A percentile compares a stretch with the other conserved stretches of the same genome.
phyloP scores from a whole-genome alignment of 2,113 vertebrate genomes.

The Phrynosoma blainvillii region DNA sequence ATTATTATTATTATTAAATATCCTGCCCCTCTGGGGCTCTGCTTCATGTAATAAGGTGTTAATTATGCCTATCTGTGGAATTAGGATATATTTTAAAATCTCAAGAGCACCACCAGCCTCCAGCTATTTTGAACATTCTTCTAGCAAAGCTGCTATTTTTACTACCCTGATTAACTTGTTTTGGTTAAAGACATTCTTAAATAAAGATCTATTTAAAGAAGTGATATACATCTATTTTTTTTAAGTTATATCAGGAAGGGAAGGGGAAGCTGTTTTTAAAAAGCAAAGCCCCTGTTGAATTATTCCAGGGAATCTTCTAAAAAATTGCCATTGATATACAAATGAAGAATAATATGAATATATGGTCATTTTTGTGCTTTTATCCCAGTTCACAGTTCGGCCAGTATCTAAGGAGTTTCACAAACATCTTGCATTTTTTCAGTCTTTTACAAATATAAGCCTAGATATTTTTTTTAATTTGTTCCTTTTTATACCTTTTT shows the following conservation, averaged over 20 bases:
- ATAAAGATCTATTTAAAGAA: not conserved
- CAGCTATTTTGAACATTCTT: not conserved
- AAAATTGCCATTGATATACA: not conserved
- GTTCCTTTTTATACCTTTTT: slow-evolving; percentile 3
- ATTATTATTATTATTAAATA: too few species aligned
- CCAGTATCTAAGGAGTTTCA: not conserved
- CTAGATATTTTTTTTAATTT: not conserved
- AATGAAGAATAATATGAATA: not conserved
- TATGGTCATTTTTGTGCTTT: not conserved
- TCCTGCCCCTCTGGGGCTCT: not conserved
- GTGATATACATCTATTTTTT: not conserved
- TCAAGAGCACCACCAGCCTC: not conserved
- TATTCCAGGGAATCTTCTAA: not conserved
- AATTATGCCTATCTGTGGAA: not conserved
- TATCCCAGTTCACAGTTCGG: too few species aligned
- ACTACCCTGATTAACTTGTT: not conserved
- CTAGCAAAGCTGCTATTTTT: not conserved
- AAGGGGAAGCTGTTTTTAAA: not conserved
- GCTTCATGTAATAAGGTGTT: not conserved
- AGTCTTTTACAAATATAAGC: not conserved
- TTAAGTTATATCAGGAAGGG: not conserved
- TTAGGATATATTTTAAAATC: not conserved
- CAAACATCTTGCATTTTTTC: not conserved
- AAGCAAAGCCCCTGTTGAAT: not conserved
- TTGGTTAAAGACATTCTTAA: not conserved